Base-by-base conservation (phyloP, 2,888 invertebrate genomes). In the Chaitophorus viminalis region DNA sequence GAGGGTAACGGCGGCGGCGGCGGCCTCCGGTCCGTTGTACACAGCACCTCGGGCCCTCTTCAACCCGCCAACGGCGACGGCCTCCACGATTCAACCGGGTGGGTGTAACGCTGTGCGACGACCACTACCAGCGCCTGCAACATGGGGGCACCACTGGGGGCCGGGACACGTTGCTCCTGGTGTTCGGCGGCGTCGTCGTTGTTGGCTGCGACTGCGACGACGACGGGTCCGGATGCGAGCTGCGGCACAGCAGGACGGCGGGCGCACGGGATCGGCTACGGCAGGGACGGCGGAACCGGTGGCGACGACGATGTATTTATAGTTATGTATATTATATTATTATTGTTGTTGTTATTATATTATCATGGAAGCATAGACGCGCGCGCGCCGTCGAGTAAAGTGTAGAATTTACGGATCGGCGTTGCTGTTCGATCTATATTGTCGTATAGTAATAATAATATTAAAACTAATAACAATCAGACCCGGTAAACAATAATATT, bases 21-120 rank as follows among this genome's bases (percentile, higher is more conserved):
- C 65, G 79, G 87, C 81, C 87, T 87, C 87, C 60, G 79, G 87
- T 87, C 87, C 87, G 87, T 87, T 87, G 87, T 87, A 87, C 81
- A 81, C 87, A 87, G 81, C 87, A 87, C 87, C 78, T 60, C 87
- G 87, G 87, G 87, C 87, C 87, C 87, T 87, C 87, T 87, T 87
- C 87, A 87, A 87, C 87, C 87, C 87, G 81, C 87, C 87, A 87
- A 87, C 87, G 87, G 87, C 65, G 87, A 87, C 81, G 87, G 81
- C 81, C 87, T 87, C 87, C 87, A 87, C 87, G 87, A 81, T 87
- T 87, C 81, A 81, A 87, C 87, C 87, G 87, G 87, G 87, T 87
- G 87, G 87, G 87, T 87, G 87, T 87, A 87, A 87, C 74, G 87
- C 60, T 87, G 87, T 46, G 54, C 39, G 87, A 87, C 87, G 87